Percentiles rank a stretch among this genome's conserved stretches.
These are phyloP conservation scores for Petaurus breviceps DNA, from an alignment of 2,113 vertebrate species.

Conservation along the genomic window DNA sequence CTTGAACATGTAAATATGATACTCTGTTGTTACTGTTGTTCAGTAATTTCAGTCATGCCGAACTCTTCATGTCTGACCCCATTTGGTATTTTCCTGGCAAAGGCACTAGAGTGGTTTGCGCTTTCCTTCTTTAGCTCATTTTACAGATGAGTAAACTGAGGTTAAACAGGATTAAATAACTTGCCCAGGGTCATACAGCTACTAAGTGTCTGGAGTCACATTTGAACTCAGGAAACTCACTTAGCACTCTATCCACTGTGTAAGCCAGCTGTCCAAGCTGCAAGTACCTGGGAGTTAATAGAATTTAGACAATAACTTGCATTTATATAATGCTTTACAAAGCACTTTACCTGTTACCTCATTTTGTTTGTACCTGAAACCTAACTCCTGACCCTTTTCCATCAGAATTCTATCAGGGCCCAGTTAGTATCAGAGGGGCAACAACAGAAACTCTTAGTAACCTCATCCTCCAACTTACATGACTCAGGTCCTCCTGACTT, in stretches of 20 bases:
- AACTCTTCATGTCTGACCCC: not conserved
- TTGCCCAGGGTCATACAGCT: not conserved
- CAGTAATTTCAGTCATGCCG: not conserved
- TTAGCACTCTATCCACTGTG: not conserved
- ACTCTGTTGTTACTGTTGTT: not conserved
- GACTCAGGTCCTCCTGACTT: not conserved
- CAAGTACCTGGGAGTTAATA: slow-evolving; percentile 11
- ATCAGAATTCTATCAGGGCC: not conserved
- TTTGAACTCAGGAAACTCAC: not conserved
- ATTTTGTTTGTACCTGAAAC: not conserved
- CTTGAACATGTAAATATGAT: not conserved
- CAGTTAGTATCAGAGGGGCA: not conserved
- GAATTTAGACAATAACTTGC: not conserved
- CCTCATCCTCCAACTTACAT: not conserved
- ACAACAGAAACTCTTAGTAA: not conserved
- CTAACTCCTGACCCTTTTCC: not conserved
- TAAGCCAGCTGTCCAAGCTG: not conserved
- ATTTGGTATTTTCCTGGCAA: not conserved
- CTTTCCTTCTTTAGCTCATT: not conserved
- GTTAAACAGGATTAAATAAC: not conserved
- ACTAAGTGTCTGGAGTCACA: slow-evolving; percentile 34
- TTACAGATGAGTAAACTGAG: not conserved
- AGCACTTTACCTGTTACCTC: not conserved
- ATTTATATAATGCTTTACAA: not conserved
- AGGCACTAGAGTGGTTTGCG: not conserved